Percentiles rank a stretch among this genome's conserved stretches.
Evolutionary conservation across 2,797 vertebrate species (phyloP).

Genomic region (Melanotaenia nigrans): DNA sequence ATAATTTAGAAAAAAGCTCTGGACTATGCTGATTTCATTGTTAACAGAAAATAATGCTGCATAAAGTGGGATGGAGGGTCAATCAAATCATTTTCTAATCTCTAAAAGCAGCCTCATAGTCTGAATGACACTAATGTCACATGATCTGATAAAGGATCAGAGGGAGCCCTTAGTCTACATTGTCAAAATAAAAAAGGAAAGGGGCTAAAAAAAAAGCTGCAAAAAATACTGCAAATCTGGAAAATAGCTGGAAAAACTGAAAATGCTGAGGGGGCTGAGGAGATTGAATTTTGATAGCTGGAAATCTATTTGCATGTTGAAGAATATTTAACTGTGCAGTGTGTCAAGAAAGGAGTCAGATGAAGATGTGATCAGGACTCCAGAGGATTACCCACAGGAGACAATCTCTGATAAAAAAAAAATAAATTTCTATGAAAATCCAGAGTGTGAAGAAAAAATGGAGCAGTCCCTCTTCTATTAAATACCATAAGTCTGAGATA

Average conservation of each 20-base stretch:
- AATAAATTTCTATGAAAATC: background rate
- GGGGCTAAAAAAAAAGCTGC: too few species aligned
- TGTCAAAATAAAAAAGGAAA: too few species aligned
- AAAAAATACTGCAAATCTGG: too few species aligned
- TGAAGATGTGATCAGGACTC: background rate
- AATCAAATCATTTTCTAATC: constrained; percentile 28
- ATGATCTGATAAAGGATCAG: background rate
- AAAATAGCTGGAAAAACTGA: too few species aligned
- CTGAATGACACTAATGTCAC: background rate
- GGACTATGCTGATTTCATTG: background rate
- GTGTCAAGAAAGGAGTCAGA: background rate
- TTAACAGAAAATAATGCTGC: constrained; percentile 5
- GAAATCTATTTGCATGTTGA: background rate
- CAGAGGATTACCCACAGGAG: background rate
- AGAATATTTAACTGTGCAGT: background rate
- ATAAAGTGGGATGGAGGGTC: background rate
- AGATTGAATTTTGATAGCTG: too few species aligned
- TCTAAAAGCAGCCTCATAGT: background rate
- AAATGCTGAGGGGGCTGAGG: too few species aligned
- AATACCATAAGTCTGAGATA: background rate
- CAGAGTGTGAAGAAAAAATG: background rate
- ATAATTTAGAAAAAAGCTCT: constrained; percentile 11
- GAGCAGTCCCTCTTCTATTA: background rate
- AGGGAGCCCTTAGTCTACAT: background rate
- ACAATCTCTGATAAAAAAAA: background rate